These are phyloP conservation scores for Idris sp. DNA, from an alignment of 1,140 invertebrate species.

Conservation along the genomic window DNA sequence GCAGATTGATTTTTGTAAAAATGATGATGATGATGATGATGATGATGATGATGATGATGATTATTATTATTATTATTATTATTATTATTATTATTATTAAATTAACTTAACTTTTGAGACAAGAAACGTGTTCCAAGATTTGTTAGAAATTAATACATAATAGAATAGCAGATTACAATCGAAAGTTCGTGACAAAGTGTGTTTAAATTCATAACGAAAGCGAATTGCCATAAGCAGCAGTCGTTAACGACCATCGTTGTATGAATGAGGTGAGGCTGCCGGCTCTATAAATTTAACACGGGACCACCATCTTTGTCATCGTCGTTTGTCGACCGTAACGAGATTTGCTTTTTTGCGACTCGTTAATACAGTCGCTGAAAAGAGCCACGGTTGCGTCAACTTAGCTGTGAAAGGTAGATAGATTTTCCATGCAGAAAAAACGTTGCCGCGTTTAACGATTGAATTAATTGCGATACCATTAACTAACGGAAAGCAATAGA, in stretches of 20 bases:
- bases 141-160: constrained; percentile 25
- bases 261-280: constrained; percentile 65
- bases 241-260: constrained; percentile 66
- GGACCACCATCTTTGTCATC: constrained; percentile 70
- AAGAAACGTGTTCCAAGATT: too few species aligned
- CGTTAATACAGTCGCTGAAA: constrained; percentile 62
- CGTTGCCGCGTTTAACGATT: constrained; percentile 54
- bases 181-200: constrained; percentile 58
- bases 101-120: too few species aligned
- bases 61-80: too few species aligned
- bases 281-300: constrained; percentile 71
- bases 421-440: constrained; percentile 61
- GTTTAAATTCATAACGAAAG: constrained; percentile 67
- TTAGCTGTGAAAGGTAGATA: constrained; percentile 62
- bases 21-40: too few species aligned
- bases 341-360: constrained; percentile 66
- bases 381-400: constrained; percentile 60
- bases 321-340: constrained; percentile 68
- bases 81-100: too few species aligned
- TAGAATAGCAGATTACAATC: constrained; percentile 57
- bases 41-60: too few species aligned
- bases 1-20: too few species aligned
- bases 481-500: constrained; percentile 50
- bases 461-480: constrained; percentile 57
- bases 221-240: constrained; percentile 60